Evolutionary conservation across 2,797 vertebrate species (phyloP), one percentile per base, ranked within the genome.

Genomic region (Coracias cyanogaster): DNA sequence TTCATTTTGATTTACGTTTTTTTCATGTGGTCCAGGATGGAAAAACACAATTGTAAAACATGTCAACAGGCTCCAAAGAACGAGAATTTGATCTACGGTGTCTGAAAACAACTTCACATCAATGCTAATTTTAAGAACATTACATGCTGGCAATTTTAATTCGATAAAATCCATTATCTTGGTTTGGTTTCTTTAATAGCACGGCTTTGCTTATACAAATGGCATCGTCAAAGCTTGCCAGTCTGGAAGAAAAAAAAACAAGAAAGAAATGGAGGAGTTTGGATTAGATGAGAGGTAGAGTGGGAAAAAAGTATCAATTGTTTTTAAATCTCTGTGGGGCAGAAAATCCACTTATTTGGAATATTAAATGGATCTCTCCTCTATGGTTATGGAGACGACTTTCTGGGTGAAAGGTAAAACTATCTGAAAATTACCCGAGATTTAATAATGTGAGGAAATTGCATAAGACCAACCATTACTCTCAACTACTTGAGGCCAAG

Each of bases 331-430:
- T 62, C 39, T 11, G 15, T 6, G 18, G 6, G 19, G 61, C 48
- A 71, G 55, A 54, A 83, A 55, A 74, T 81, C 48, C 54, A 33
- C 80, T 90, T 71, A 45, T 70, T 86, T 43, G 67, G 65, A 70
- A 66, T 73, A 90, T 90, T 77, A 95, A 91, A 79, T 86, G 60
- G 60, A 51, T 48, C 48, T 39, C 45, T 80, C 57, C 76, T 43
- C 3, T 18, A 41, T 17, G 71, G 15, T 55, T 91, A 61, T 51
- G n/a, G 82, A 91, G 49, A 72, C 45, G 54, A 57, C 19, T 93
- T 70, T 94, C 76, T 85, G 73, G 74, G 82, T 79, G 76, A 94
- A 96, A 90, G 79, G 85, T 80, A 85, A 70, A 93, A 55, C 19
- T 43, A 39, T 28, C 19, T 43, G 52, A 58, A 90, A 90, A 91